Conservation (phyloP, 2,888 invertebrate species). For the Noctua fimbriata region DNA sequence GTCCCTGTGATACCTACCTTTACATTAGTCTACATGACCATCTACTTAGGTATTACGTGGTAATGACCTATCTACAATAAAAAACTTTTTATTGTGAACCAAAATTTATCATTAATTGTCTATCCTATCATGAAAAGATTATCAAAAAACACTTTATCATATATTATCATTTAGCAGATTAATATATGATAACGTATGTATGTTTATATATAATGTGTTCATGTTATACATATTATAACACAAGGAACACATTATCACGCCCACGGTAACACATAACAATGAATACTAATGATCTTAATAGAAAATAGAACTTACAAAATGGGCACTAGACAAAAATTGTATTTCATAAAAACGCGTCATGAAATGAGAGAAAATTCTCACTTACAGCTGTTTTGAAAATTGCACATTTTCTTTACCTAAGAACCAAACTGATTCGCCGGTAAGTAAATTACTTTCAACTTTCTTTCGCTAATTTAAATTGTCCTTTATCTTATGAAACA, state of each 20-base stretch:
- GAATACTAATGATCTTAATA: constrained; percentile 26
- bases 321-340: no score
- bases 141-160: not conserved
- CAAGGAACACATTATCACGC: not conserved
- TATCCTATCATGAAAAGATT: not conserved
- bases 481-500: no score
- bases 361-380: not conserved
- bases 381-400: not conserved
- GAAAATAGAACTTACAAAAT: not conserved
- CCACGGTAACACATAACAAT: constrained; percentile 12
- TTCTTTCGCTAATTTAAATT: no score
- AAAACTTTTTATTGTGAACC: not conserved
- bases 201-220: not conserved
- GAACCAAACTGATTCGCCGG: no score
- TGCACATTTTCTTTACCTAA: no score
- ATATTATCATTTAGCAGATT: not conserved
- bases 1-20: not conserved
- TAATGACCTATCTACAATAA: not conserved
- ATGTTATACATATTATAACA: not conserved
- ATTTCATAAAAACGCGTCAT: not conserved
- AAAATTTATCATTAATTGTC: not conserved
- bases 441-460: not conserved
- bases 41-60: not conserved
- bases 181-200: no score
- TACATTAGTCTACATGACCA: not conserved